These are phyloP conservation scores for Sturnira hondurensis DNA, from an alignment of 2,113 vertebrate genomes.

Conservation along the genomic window DNA sequence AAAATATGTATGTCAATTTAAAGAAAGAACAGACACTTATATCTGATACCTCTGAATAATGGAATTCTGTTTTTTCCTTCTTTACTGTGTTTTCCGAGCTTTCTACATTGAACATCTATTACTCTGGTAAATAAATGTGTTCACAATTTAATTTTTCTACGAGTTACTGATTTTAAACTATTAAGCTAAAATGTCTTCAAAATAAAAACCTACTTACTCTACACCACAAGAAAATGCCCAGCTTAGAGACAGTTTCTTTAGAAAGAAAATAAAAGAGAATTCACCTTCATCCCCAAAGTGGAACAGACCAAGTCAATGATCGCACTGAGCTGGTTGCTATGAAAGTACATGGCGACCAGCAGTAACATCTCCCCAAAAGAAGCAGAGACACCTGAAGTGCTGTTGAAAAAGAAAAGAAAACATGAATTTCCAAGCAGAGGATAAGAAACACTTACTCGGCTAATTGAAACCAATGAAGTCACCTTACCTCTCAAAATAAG, in stretches of 20 bases:
- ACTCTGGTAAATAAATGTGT: slow-evolving; percentile 21
- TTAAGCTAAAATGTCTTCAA: slow-evolving; percentile 14
- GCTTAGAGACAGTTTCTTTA: neutral
- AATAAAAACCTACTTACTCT: slow-evolving; percentile 28
- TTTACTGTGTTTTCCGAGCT: neutral
- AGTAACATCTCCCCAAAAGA: slow-evolving; percentile 99
- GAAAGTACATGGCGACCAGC: slow-evolving; percentile 99
- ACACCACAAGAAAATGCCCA: neutral
- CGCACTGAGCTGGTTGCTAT: slow-evolving; percentile 96
- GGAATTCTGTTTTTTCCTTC: neutral
- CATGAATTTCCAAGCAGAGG: slow-evolving; percentile 4
- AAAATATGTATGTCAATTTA: neutral
- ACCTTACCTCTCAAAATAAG: slow-evolving; percentile 97
- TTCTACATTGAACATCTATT: neutral
- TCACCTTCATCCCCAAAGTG: slow-evolving; percentile 97
- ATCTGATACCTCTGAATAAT: neutral
- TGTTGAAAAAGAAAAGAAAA: slow-evolving; percentile 72
- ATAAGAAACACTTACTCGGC: neutral
- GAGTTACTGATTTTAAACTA: neutral
- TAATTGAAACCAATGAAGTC: neutral
- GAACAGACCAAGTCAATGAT: slow-evolving; percentile 97
- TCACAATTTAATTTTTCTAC: neutral
- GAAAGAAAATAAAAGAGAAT: slow-evolving; percentile 65
- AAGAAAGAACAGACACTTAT: neutral
- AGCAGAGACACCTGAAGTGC: slow-evolving; percentile 96